Evolutionary conservation across 2,797 vertebrate species (phyloP).

Genomic region (Centropyge bicolor): DNA sequence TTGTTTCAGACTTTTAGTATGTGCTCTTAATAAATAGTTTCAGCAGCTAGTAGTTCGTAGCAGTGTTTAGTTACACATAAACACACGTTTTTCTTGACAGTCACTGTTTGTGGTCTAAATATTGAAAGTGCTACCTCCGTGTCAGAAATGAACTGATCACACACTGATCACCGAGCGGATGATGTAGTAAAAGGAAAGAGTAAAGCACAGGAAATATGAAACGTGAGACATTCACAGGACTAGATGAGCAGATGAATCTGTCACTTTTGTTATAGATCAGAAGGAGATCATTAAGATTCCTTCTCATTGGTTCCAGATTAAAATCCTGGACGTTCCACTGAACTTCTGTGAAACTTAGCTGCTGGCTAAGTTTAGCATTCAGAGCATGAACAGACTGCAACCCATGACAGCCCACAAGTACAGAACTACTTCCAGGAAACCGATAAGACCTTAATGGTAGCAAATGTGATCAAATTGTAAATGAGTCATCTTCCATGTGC

Average conservation of each 20-base stretch:
- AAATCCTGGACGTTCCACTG: neutral
- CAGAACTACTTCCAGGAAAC: slow-evolving; percentile 8
- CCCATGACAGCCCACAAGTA: slow-evolving; percentile 6
- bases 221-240: too few species aligned
- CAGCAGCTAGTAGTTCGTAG: too few species aligned
- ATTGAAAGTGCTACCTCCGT: too few species aligned
- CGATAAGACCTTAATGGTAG: neutral
- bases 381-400: slow-evolving; percentile 2
- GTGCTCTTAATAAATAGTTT: neutral
- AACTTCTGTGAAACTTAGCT: neutral
- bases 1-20: neutral
- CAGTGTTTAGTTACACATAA: too few species aligned
- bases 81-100: too few species aligned
- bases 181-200: too few species aligned
- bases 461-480: neutral
- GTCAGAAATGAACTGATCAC: too few species aligned
- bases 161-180: too few species aligned
- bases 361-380: neutral
- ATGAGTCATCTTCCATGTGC: neutral
- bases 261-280: neutral
- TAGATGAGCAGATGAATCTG: too few species aligned
- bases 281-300: neutral
- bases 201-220: too few species aligned
- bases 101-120: too few species aligned
- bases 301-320: neutral